Conservation (phyloP, 2,888 invertebrate genomes). For the Leptinotarsa peninsularis region DNA sequence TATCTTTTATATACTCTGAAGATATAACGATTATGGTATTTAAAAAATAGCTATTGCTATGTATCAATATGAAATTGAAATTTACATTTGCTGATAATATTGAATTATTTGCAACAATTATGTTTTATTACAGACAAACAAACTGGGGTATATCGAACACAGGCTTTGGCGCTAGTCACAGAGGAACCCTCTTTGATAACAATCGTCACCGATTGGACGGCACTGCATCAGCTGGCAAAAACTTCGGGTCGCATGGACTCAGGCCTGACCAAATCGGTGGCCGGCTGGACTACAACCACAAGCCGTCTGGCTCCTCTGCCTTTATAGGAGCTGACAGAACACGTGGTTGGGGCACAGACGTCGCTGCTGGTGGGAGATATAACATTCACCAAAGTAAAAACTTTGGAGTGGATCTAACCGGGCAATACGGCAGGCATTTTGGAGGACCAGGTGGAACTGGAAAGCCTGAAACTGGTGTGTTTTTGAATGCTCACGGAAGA, state of each 20-base stretch:
- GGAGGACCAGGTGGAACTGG: constrained; percentile 52
- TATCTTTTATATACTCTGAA: too few relatives aligned
- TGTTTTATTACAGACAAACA: constrained; percentile 30
- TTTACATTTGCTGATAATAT: too few relatives aligned
- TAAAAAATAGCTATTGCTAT: too few relatives aligned
- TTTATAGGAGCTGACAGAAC: constrained; percentile 50
- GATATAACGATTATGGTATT: too few relatives aligned
- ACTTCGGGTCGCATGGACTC: constrained; percentile 45
- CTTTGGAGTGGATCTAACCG: constrained; percentile 49
- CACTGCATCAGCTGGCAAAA: constrained; percentile 49
- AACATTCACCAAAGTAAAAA: constrained; percentile 47
- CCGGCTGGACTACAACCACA: constrained; percentile 52
- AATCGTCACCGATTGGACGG: constrained; percentile 49
- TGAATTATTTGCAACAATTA: background rate
- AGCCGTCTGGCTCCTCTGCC: constrained; percentile 49
- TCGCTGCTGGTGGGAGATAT: constrained; percentile 48
- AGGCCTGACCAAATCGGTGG: constrained; percentile 52
- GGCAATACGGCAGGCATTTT: constrained; percentile 50
- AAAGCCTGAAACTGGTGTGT: constrained; percentile 43
- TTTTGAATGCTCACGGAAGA: constrained; percentile 30
- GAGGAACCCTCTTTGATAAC: constrained; percentile 50
- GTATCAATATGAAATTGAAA: too few relatives aligned
- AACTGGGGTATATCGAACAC: constrained; percentile 32
- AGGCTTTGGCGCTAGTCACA: constrained; percentile 40
- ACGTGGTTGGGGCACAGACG: constrained; percentile 52